Evolutionary conservation across 1,140 invertebrate species (phyloP).

Genomic region (Pararge aegeria): DNA sequence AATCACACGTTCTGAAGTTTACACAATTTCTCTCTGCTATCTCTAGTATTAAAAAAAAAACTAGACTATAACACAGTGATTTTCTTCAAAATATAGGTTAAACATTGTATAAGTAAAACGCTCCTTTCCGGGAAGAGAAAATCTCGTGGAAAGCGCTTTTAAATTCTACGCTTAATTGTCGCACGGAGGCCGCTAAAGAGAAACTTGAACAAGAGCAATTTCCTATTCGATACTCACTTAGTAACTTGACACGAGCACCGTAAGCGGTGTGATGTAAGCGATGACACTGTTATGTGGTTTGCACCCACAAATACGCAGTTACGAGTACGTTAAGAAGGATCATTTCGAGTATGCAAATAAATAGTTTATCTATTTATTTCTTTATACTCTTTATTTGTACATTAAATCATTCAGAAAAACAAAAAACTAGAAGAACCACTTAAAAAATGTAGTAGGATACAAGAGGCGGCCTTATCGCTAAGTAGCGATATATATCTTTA

Average conservation of each 20-base stretch:
- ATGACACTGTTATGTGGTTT: conserved; percentile 3
- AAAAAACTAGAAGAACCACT: too few species aligned
- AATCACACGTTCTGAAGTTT: neutral
- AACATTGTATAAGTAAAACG: conserved; percentile 7
- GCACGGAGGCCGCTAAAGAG: conserved; percentile 20
- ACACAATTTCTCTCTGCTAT: neutral
- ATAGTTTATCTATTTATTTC: too few species aligned
- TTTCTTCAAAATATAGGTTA: conserved; percentile 11
- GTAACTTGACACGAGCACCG: conserved; percentile 19
- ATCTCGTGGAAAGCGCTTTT: conserved; percentile 24
- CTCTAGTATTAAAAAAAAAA: neutral
- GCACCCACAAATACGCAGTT: neutral
- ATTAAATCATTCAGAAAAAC: too few species aligned
- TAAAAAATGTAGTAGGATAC: too few species aligned
- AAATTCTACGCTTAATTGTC: conserved; percentile 22
- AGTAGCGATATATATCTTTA: too few species aligned
- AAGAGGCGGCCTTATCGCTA: too few species aligned
- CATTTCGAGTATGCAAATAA: too few species aligned
- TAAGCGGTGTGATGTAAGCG: conserved; percentile 21
- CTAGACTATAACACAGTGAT: neutral
- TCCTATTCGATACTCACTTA: conserved; percentile 23
- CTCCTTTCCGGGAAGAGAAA: conserved; percentile 28
- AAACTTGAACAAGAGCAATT: conserved; percentile 28
- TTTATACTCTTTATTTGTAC: too few species aligned
- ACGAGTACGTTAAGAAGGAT: too few species aligned